Evolutionary conservation across 2,888 invertebrate species (phyloP).

Genomic region (Troides helena): DNA sequence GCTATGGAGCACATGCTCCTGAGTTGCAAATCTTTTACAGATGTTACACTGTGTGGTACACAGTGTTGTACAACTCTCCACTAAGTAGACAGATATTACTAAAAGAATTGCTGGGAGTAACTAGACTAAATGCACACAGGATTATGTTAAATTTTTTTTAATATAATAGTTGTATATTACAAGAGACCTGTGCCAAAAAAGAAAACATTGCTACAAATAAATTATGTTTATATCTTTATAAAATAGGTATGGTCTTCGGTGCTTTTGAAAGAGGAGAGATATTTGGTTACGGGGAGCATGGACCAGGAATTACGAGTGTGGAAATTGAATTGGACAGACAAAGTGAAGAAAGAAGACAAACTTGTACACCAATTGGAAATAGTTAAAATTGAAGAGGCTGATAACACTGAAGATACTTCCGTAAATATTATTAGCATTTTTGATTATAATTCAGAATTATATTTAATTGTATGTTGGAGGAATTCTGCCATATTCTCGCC

Average conservation of each 20-base stretch:
- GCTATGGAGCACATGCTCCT: too few relatives aligned
- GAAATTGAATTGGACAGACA: constrained; percentile 83
- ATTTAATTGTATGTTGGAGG: too few relatives aligned
- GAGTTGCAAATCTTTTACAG: too few relatives aligned
- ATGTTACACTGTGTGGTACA: too few relatives aligned
- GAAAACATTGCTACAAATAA: not conserved
- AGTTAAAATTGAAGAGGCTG: constrained; percentile 76
- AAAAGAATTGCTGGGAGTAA: too few relatives aligned
- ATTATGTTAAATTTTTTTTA: too few relatives aligned
- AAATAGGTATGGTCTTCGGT: constrained; percentile 91
- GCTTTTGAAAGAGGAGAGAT: constrained; percentile 87
- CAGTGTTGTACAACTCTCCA: too few relatives aligned
- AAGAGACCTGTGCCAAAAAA: not conserved
- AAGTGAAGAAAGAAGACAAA: constrained; percentile 73
- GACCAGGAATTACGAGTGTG: constrained; percentile 93
- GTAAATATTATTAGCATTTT: constrained; percentile 56
- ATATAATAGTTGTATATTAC: not conserved
- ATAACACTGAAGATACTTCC: constrained; percentile 77
- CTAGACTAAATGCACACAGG: too few relatives aligned
- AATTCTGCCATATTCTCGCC: too few relatives aligned
- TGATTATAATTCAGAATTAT: not conserved
- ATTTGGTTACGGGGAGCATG: constrained; percentile 92
- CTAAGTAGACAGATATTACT: too few relatives aligned
- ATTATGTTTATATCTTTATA: constrained; percentile 2
- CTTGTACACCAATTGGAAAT: constrained; percentile 71